A percentile compares a stretch with the other conserved stretches of the same genome.
phyloP scores from a whole-genome alignment of 2,113 vertebrate genomes.

The human (Homo sapiens) region GRCh38 chr13:31947001-31947500 shows the following conservation, averaged over 20 bases:
- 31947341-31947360: not conserved
- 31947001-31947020: not conserved
- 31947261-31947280: not conserved
- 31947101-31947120: not conserved
- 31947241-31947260: not conserved
- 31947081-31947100: not conserved
- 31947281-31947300: not conserved
- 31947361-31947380: not conserved
- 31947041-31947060: not conserved
- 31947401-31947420: not conserved
- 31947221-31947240: not conserved
- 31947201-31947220: not conserved
- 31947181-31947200: not conserved
- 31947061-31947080: not conserved
- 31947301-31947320: no score
- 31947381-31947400: not conserved
- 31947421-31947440: no score
- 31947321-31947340: not conserved
- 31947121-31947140: not conserved
- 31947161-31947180: not conserved
- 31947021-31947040: not conserved
- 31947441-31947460: not conserved
- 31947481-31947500: not conserved
- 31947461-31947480: rapidly evolving
- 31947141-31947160: not conserved